phyloP scores from a whole-genome alignment of 64 coral and sea anemone genomes.

The Astreopora myriophthalma region DNA sequence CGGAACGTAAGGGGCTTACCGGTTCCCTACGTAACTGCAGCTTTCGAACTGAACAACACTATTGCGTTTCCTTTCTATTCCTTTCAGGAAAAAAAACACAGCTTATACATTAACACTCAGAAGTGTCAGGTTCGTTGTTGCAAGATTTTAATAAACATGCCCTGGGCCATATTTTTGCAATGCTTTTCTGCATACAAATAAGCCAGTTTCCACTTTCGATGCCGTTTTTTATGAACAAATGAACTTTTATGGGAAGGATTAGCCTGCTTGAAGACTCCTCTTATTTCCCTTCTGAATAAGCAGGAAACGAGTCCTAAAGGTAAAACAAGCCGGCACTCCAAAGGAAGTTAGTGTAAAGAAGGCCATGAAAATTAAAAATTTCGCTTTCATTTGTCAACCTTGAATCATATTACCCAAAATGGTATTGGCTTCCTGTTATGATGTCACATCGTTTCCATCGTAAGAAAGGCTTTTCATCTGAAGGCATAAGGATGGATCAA shows the following conservation, averaged over 20 bases:
- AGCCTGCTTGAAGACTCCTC: neutral
- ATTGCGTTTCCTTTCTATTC: neutral
- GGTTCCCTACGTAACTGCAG: neutral
- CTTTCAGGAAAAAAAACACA: neutral
- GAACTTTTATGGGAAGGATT: neutral
- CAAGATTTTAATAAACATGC: neutral
- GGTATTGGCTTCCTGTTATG: neutral
- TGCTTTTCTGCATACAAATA: neutral
- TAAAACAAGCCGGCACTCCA: neutral
- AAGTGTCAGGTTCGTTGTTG: neutral
- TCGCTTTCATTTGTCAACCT: neutral
- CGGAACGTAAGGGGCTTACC: neutral
- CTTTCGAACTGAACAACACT: constrained; percentile 14
- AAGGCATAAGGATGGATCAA: neutral
- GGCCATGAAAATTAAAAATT: neutral
- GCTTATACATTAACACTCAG: neutral
- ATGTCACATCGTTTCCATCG: neutral
- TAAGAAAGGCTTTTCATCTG: neutral
- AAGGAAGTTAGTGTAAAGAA: neutral
- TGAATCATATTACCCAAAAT: constrained; percentile 12
- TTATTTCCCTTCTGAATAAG: neutral
- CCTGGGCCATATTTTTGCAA: neutral
- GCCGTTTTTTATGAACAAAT: neutral
- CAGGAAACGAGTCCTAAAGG: neutral
- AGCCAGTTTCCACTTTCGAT: neutral